A percentile compares a stretch with the other conserved stretches of the same genome.
Conservation (phyloP, 1,140 invertebrate species). For the Chironomus tepperi region DNA sequence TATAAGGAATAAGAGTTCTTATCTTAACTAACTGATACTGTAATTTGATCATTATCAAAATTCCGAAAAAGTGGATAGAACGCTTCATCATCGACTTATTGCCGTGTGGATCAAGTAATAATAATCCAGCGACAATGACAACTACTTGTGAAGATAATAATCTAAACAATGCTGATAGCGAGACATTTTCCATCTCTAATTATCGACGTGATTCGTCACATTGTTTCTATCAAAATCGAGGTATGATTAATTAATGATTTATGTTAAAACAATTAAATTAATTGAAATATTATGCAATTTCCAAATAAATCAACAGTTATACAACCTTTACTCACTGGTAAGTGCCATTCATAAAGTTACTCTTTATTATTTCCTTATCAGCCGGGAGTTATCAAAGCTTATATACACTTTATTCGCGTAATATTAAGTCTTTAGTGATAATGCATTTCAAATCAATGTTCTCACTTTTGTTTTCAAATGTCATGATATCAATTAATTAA, state of each 20-base stretch:
- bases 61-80: conserved; percentile 18
- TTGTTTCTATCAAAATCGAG: conserved; percentile 19
- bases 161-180: not conserved
- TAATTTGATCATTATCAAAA: conserved; percentile 10
- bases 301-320: conserved; percentile 46
- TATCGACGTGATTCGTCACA: not conserved
- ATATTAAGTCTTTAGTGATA: too few species aligned
- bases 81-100: not conserved
- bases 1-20: not conserved
- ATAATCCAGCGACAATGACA: conserved; percentile 9
- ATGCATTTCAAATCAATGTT: too few species aligned
- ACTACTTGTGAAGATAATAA: not conserved
- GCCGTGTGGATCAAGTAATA: conserved; percentile 6
- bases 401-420: too few species aligned
- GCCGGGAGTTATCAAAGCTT: too few species aligned
- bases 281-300: not conserved
- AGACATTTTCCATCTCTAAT: not conserved
- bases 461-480: too few species aligned
- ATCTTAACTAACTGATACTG: not conserved
- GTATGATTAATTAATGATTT: not conserved
- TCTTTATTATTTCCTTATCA: too few species aligned
- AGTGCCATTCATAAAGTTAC: conserved; percentile 27
- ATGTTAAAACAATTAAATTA: not conserved
- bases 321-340: conserved; percentile 69
- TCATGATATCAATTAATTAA: too few species aligned